Conservation (phyloP, 2,888 invertebrate genomes). For the Mythimna pallens region DNA sequence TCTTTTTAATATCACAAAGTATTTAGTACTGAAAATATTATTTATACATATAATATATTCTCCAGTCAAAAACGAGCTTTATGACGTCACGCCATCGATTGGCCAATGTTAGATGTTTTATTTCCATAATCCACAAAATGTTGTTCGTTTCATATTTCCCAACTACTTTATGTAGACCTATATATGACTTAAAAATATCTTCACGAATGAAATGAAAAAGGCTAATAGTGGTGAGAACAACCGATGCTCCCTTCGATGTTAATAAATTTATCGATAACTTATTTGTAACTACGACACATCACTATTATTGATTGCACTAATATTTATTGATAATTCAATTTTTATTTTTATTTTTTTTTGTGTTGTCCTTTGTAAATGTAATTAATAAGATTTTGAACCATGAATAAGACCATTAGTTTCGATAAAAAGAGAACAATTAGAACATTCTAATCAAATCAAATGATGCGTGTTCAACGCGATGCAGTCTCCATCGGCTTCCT, state of each 20-base stretch:
- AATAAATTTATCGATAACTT: conserved; percentile 26
- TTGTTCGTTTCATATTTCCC: not conserved
- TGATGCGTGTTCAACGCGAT: too few relatives aligned
- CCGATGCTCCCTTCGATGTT: conserved; percentile 30
- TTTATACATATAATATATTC: too few relatives aligned
- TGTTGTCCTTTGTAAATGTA: not conserved
- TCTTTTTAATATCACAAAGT: not conserved
- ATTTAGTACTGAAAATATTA: not conserved
- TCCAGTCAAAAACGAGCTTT: conserved; percentile 4
- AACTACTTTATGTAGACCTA: conserved; percentile 9
- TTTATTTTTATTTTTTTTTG: conserved; percentile 2
- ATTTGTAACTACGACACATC: conserved; percentile 47
- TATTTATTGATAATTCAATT: conserved; percentile 8
- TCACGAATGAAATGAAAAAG: not conserved
- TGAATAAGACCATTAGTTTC: not conserved
- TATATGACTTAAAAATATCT: not conserved
- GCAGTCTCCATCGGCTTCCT: too few relatives aligned
- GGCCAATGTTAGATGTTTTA: not conserved
- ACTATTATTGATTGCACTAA: conserved; percentile 44
- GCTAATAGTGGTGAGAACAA: conserved; percentile 16
- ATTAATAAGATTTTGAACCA: not conserved
- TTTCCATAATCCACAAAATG: not conserved
- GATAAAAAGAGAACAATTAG: conserved; percentile 17
- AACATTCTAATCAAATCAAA: not conserved
- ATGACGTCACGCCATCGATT: not conserved